Evolutionary conservation across 1,140 invertebrate species (phyloP).

Genomic region (Rhagoletis pomonella): DNA sequence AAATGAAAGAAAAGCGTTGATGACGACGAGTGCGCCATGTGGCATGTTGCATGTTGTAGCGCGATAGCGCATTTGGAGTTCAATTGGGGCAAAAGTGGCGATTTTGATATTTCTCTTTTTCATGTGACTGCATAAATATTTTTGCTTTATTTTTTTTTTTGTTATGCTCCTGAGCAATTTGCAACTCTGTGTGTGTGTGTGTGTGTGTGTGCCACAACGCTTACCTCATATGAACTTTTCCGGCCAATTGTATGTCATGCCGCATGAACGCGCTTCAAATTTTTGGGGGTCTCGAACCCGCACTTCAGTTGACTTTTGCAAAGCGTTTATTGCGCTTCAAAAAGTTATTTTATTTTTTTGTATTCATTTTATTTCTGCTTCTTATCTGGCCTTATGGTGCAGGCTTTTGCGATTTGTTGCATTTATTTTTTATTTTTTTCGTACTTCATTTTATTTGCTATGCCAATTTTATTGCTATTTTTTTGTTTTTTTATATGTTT

Average conservation of each 20-base stretch:
- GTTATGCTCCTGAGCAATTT: background rate
- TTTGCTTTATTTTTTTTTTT: background rate
- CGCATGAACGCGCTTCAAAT: slow-evolving; percentile 28
- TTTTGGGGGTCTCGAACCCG: slow-evolving; percentile 45
- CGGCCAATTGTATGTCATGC: slow-evolving; percentile 39
- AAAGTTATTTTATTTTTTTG: background rate
- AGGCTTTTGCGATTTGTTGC: too few species aligned
- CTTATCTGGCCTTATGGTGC: background rate
- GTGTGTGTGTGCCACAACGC: background rate
- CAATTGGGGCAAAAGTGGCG: slow-evolving; percentile 35
- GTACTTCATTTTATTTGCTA: background rate
- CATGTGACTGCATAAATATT: background rate
- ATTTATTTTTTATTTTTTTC: background rate
- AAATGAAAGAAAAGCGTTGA: slow-evolving; percentile 33
- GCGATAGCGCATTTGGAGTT: slow-evolving; percentile 25
- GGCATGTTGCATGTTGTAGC: background rate
- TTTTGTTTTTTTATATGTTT: background rate
- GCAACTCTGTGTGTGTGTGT: background rate
- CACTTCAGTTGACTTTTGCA: background rate
- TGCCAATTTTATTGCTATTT: background rate
- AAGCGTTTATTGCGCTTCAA: background rate
- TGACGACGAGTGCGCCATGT: background rate
- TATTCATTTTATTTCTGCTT: background rate
- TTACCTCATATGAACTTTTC: background rate
- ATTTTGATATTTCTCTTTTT: background rate